Conservation (phyloP, 2,888 invertebrate species). For the Ashinkailepas kermadecensis region DNA sequence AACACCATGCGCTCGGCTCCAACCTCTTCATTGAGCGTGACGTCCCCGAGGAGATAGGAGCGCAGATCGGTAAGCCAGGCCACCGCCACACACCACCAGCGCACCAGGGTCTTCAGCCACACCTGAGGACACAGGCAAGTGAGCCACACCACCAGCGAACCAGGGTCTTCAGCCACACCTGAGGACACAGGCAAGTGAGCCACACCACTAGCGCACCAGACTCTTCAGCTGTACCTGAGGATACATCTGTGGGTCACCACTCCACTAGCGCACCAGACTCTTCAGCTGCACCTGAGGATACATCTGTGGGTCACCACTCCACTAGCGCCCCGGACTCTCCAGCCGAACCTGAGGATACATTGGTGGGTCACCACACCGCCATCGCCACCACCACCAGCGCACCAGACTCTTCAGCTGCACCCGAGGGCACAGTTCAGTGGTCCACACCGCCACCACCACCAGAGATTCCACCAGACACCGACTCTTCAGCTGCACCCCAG, state of each 20-base stretch:
- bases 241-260: slow-evolving; percentile 69
- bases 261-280: slow-evolving; percentile 62
- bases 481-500: slow-evolving; percentile 82
- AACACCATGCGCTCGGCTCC: not conserved
- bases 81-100: slow-evolving; percentile 75
- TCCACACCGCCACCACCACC: too few relatives aligned
- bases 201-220: slow-evolving; percentile 67
- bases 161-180: slow-evolving; percentile 85
- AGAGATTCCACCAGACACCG: slow-evolving; percentile 70
- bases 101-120: slow-evolving; percentile 84
- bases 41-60: slow-evolving; percentile 78
- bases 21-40: slow-evolving; percentile 35
- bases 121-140: slow-evolving; percentile 70
- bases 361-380: slow-evolving; percentile 65
- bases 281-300: slow-evolving; percentile 62
- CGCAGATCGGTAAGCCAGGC: slow-evolving; percentile 78
- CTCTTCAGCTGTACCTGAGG: slow-evolving; percentile 80
- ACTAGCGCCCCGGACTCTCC: too few relatives aligned
- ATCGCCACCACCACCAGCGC: slow-evolving; percentile 56
- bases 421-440: too few relatives aligned
- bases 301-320: too few relatives aligned
- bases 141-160: slow-evolving; percentile 77
- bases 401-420: slow-evolving; percentile 79
- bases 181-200: slow-evolving; percentile 64
- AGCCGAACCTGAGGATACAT: slow-evolving; percentile 61